Conservation (phyloP, 2,888 invertebrate species). For the Ellobium chinense region DNA sequence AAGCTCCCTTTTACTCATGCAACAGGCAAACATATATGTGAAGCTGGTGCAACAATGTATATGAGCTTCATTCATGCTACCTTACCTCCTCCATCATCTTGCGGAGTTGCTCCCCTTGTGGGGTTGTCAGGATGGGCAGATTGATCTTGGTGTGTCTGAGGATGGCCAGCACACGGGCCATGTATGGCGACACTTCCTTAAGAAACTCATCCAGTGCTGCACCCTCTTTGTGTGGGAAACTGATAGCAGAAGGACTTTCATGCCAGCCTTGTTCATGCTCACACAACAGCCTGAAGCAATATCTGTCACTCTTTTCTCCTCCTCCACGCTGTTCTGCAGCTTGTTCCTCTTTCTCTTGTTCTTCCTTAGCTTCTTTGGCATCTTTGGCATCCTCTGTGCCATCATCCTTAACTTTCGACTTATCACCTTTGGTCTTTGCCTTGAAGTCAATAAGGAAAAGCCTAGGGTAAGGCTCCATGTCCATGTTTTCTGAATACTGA, state of each 20-base stretch:
- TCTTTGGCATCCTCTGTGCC: no score
- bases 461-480: slow-evolving; percentile 66
- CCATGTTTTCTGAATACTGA: slow-evolving; percentile 59
- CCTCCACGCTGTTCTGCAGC: background rate
- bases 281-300: slow-evolving; percentile 66
- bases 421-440: background rate
- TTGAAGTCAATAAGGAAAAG: slow-evolving; percentile 68
- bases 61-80: no score
- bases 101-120: slow-evolving; percentile 65
- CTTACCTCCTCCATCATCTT: slow-evolving; percentile 59
- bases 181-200: slow-evolving; percentile 66
- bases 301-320: slow-evolving; percentile 46
- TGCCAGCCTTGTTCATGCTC: slow-evolving; percentile 71
- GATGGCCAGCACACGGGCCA: slow-evolving; percentile 66
- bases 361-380: slow-evolving; percentile 10
- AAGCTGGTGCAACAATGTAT: no score
- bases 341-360: slow-evolving; percentile 6
- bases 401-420: slow-evolving; percentile 17
- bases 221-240: slow-evolving; percentile 53
- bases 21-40: no score
- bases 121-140: slow-evolving; percentile 59
- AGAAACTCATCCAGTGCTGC: slow-evolving; percentile 58
- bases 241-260: slow-evolving; percentile 52
- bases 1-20: no score
- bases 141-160: slow-evolving; percentile 68